A percentile compares a stretch with the other conserved stretches of the same genome.
Conservation (phyloP, 2,888 invertebrate species). For the Caenorhabditis angaria region DNA sequence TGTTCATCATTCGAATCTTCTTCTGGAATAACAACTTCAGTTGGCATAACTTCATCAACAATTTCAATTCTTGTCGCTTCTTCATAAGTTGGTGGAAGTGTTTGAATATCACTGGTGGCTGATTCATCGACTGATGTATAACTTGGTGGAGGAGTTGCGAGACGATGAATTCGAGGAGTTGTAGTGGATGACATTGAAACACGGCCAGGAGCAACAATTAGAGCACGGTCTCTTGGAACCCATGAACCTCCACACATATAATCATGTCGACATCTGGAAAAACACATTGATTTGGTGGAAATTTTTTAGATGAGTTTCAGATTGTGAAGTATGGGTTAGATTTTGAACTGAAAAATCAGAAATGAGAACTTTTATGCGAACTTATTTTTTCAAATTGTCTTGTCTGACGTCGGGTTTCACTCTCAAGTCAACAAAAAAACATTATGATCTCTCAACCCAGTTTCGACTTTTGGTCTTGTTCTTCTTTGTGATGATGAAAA, state of each 20-base stretch:
- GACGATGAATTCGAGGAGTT: constrained; percentile 36
- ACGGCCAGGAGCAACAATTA: constrained; percentile 48
- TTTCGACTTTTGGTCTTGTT: no score
- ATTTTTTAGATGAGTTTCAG: no score
- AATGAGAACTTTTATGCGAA: no score
- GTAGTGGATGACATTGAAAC: constrained; percentile 39
- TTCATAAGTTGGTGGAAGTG: constrained; percentile 53
- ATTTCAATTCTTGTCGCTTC: constrained; percentile 43
- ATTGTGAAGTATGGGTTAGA: no score
- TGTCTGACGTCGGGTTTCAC: no score
- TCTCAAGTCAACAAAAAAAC: no score
- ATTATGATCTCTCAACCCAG: no score
- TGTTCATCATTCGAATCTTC: constrained; percentile 13
- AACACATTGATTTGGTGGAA: no score
- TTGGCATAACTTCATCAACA: constrained; percentile 12
- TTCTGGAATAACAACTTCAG: constrained; percentile 27
- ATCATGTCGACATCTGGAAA: constrained; percentile 51
- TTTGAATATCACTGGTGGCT: constrained; percentile 27
- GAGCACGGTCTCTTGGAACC: constrained; percentile 52
- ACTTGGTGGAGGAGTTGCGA: constrained; percentile 56
- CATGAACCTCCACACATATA: constrained; percentile 55
- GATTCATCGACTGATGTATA: constrained; percentile 52
- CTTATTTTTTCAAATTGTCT: no score
- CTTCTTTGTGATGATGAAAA: no score
- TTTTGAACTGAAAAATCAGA: no score